A percentile compares a stretch with the other conserved stretches of the same genome.
These are phyloP conservation scores for Fistularia commersonii DNA, from an alignment of 2,797 vertebrate genomes.

Conservation along the genomic window DNA sequence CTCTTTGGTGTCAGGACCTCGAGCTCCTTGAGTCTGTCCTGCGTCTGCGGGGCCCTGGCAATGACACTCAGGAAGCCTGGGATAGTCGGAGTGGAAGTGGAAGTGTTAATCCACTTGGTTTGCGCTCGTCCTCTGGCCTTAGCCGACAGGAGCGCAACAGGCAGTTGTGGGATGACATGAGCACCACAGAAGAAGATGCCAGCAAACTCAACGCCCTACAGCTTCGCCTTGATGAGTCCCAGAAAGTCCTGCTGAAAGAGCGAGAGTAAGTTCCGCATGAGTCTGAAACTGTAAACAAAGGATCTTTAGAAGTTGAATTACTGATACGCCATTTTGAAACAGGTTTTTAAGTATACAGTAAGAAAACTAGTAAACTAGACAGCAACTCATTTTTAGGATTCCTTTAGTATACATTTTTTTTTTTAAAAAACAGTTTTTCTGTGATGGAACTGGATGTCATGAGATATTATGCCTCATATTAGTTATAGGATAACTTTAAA, in stretches of 20 bases:
- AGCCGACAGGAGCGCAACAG: slow-evolving; percentile 85
- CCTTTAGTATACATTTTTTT: no score
- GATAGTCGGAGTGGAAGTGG: slow-evolving; percentile 67
- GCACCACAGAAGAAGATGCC: slow-evolving; percentile 80
- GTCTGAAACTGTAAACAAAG: no score
- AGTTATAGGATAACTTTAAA: no score
- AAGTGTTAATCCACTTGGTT: slow-evolving; percentile 50
- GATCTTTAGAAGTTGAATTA: no score
- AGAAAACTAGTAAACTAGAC: no score
- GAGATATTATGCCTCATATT: no score
- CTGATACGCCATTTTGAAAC: neutral
- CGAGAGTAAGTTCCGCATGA: slow-evolving; percentile 77
- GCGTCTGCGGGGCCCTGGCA: slow-evolving; percentile 60
- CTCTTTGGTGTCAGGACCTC: slow-evolving; percentile 74
- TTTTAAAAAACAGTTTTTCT: no score
- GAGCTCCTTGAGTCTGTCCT: slow-evolving; percentile 83
- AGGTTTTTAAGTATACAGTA: no score
- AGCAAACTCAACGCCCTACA: slow-evolving; percentile 85
- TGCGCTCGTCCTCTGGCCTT: slow-evolving; percentile 66
- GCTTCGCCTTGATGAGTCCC: slow-evolving; percentile 91
- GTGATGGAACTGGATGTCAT: no score
- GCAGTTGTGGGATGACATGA: slow-evolving; percentile 86
- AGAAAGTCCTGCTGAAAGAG: slow-evolving; percentile 89
- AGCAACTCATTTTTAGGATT: neutral
- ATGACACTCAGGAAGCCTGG: slow-evolving; percentile 78